Conservation (phyloP, 1,140 invertebrate species). For the Ctenoplectra terminalis region DNA sequence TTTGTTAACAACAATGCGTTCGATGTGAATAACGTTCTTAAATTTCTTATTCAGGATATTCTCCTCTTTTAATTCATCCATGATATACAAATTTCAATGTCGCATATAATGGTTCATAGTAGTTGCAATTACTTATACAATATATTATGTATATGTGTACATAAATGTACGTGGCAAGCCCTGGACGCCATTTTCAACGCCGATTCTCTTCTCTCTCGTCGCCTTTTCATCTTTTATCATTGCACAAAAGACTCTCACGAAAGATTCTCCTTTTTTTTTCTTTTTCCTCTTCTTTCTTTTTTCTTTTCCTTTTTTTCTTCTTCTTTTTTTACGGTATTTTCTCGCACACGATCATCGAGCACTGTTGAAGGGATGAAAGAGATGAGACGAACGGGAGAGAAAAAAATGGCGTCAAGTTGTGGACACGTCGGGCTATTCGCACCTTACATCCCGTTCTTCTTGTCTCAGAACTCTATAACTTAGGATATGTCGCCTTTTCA, state of each 20-base stretch:
- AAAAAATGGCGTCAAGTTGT: conserved; percentile 51
- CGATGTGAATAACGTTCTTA: conserved; percentile 50
- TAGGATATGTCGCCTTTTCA: conserved; percentile 78
- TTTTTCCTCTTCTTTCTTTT: not conserved
- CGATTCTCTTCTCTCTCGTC: conserved; percentile 41
- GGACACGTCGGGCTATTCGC: conserved; percentile 61
- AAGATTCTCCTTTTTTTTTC: not conserved
- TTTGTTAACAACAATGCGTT: not conserved
- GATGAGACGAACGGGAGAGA: conserved; percentile 25
- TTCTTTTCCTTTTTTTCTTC: not conserved
- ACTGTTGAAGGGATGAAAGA: not conserved
- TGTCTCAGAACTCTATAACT: conserved; percentile 72
- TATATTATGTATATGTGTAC: conserved; percentile 74
- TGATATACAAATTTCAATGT: conserved; percentile 81
- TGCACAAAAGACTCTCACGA: not conserved
- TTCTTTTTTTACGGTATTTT: not conserved
- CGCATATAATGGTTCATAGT: conserved; percentile 77
- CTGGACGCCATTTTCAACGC: conserved; percentile 49
- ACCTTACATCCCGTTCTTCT: conserved; percentile 47
- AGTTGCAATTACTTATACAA: conserved; percentile 79
- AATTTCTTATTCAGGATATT: conserved; percentile 72
- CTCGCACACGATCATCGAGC: not conserved
- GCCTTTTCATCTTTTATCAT: not conserved
- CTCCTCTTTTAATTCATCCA: conserved; percentile 80
- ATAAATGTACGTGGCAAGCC: conserved; percentile 70